A percentile compares a stretch with the other conserved stretches of the same genome.
Conservation (phyloP, 2,888 invertebrate genomes). For the Drosophila pegasa region DNA sequence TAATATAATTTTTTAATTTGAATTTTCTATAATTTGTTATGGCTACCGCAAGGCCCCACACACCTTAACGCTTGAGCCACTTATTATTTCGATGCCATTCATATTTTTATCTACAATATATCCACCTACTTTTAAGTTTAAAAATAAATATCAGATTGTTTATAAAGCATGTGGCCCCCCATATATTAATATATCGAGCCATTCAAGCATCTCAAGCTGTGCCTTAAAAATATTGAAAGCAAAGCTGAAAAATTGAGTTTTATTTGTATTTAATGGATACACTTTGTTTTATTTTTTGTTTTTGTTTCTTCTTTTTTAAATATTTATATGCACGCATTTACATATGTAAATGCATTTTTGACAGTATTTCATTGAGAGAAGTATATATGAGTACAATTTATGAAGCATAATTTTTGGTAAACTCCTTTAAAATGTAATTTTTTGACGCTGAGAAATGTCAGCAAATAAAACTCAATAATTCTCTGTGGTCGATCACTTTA, state of each 20-base stretch:
- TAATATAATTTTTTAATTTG: neutral
- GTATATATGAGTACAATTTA: constrained; percentile 24
- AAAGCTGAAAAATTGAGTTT: constrained; percentile 48
- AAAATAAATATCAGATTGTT: neutral
- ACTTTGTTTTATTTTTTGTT: constrained; percentile 25
- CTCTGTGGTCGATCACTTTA: constrained; percentile 15
- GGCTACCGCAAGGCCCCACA: neutral
- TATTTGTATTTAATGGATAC: constrained; percentile 49
- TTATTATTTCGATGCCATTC: neutral
- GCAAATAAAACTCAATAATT: constrained; percentile 32
- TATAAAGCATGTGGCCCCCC: constrained; percentile 8
- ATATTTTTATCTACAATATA: neutral
- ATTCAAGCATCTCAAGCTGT: constrained; percentile 16
- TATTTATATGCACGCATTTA: constrained; percentile 16
- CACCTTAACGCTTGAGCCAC: neutral
- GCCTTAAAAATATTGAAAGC: constrained; percentile 38
- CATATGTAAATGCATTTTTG: constrained; percentile 69
- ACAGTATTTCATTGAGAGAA: constrained; percentile 56
- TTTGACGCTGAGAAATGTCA: constrained; percentile 22
- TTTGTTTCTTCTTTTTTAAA: constrained; percentile 3
- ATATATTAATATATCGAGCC: constrained; percentile 14
- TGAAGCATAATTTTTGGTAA: constrained; percentile 53
- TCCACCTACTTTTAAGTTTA: neutral
- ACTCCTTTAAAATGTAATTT: constrained; percentile 30
- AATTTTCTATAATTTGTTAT: neutral